phyloP scores from a whole-genome alignment of 2,888 invertebrate genomes.

The Abscondita cerata region DNA sequence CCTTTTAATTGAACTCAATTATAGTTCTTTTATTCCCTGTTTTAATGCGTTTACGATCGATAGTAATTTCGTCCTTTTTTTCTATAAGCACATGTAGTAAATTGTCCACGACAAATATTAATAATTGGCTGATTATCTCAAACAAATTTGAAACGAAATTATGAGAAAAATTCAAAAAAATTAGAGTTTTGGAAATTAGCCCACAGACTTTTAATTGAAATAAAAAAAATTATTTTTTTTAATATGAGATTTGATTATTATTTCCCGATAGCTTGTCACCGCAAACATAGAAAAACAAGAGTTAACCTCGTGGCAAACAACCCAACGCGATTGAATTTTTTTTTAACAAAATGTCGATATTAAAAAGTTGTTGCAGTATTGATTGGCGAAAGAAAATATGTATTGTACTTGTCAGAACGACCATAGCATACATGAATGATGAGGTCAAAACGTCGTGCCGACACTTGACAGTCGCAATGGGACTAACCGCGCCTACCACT shows the following conservation, averaged over 20 bases:
- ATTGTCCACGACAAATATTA: too few relatives aligned
- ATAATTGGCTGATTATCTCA: too few relatives aligned
- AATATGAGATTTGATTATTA: too few relatives aligned
- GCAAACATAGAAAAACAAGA: too few relatives aligned
- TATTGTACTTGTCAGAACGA: constrained; percentile 43
- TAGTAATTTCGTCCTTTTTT: too few relatives aligned
- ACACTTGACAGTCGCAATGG: constrained; percentile 46
- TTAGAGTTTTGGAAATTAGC: too few relatives aligned
- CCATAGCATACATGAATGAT: constrained; percentile 47
- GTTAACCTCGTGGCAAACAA: background rate
- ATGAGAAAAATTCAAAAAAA: too few relatives aligned
- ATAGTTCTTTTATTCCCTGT: constrained; percentile 47
- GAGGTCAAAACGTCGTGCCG: constrained; percentile 50
- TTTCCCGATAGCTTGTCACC: too few relatives aligned
- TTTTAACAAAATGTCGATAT: background rate
- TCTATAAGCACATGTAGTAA: too few relatives aligned
- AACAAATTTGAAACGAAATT: too few relatives aligned
- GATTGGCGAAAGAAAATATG: constrained; percentile 42
- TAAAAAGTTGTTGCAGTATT: constrained; percentile 32
- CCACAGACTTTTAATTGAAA: too few relatives aligned
- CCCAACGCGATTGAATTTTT: background rate
- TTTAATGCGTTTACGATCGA: background rate
- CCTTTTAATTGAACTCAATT: constrained; percentile 57
- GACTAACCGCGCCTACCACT: constrained; percentile 45
- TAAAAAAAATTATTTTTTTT: too few relatives aligned